Base-by-base conservation (phyloP, 2,113 vertebrate species). In the Limanda limanda region DNA sequence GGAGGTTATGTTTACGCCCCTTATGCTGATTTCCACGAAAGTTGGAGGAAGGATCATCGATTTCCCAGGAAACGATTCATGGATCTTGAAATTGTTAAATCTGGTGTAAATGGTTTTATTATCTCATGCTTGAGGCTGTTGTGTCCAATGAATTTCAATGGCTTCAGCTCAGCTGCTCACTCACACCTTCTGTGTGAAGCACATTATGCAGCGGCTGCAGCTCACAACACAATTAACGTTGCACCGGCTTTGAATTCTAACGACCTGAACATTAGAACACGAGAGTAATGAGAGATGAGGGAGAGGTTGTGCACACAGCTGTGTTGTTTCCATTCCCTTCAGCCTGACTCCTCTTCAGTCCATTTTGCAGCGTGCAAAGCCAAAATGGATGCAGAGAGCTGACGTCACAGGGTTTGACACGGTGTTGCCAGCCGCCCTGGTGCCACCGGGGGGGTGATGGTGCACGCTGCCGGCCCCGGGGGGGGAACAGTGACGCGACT, bases 311-410 rank as follows among this genome's bases (percentile, higher is more conserved):
- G 54, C 54, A 55, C 54, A 13, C 21, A 12, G 54, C 21, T 21
- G 54, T 13, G 54, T 54, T 54, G 52, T 21, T 6, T 9, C 2
- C 4, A 77, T 71, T 74, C 56, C 70, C 61, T 66, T 82, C 69
- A 1, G 35, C 42, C 71, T 78, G 64, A 74, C 65, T 77, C 68
- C 65, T 77, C 68, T 62, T 83, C 74, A 79, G 71, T 85, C 80
- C 76, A 75, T 82, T 82, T 83, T 76, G 76, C 79, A 79, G 40
- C 0, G 57, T 77, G 79, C 60, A 40, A 25, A 87, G 72, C 83
- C 79, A 91, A 91, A 86, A 87, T 92, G 88, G 88, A 85, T 71
- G 88, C 86, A 83, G 86, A 52, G 75, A 21, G 55, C 75, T 87
- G 83, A 88, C 83, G 83, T 90, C 86, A 86, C 59, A 11, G 66